Evolutionary conservation across 1,140 invertebrate genomes (phyloP), one percentile per base, ranked within the genome.

Genomic region (Goniozus legneri): DNA sequence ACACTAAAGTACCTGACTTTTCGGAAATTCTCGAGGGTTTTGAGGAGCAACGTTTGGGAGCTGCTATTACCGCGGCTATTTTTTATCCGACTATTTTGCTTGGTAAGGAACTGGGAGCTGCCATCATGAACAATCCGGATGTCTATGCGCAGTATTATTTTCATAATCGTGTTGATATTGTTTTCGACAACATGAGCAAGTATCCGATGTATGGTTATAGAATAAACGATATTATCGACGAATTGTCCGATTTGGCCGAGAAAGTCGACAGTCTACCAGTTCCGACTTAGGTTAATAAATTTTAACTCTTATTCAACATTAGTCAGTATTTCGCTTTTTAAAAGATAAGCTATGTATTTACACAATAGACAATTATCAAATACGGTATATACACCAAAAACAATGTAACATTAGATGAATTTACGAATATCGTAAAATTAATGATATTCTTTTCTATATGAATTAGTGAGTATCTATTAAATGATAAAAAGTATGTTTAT

Each of bases 41-140:
- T 0, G 60, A 75, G 12, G 72, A 73, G 20, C 65, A 73, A 19
- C 67, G 55, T 20, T 39, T 73, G 2, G 61, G 50, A n/a, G 68
- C 66, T 3, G 7, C 64, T 10, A 50, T 69, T 7, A 62, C 62
- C 0, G 68, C 72, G 0, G 42, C 44, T 0, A 20, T 69, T 4
- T 70, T 56, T 36, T 69, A 64, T 42, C 73, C 67, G 1, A 66
- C 64, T 0, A 52, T 68, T 4, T 40, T 76, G 8, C 36, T 76
- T 38, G 58, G 73, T 35, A 65, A 67, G 3, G 47, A 41, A n/a
- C 6, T 37, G 4, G 40, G 55, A 3, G 52, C 51, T 1, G 19
- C 50, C 8, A 39, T 69, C 3, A 50, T 68, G 18, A 43, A 47
- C 4, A 31, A 73, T 50, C 30, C 64, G 0, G 36, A 35, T 0